Evolutionary conservation across 92 coral and sea anemone species (phyloP).

Genomic region (Isaurus tuberculatus): DNA sequence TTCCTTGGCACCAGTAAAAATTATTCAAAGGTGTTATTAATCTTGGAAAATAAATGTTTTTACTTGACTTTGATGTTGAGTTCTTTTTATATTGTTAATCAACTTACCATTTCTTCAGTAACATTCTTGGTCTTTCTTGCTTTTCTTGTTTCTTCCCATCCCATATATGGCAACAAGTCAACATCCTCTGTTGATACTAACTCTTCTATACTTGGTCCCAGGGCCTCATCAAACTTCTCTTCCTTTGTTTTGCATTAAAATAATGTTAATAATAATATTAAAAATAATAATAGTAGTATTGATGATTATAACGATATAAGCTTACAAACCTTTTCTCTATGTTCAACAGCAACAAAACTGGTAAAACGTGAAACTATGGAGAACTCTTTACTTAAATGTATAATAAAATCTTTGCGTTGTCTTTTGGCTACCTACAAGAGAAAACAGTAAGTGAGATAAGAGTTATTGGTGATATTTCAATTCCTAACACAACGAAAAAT

Average conservation of each 20-base stretch:
- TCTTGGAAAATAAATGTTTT: too few relatives aligned
- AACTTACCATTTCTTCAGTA: conserved; percentile 16
- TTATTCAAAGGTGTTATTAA: too few relatives aligned
- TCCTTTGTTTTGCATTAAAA: conserved; percentile 43
- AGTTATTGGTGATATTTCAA: neutral
- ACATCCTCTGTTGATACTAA: conserved; percentile 75
- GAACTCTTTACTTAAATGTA: conserved; percentile 85
- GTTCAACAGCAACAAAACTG: conserved; percentile 96
- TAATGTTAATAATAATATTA: neutral
- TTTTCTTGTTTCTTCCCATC: conserved; percentile 71
- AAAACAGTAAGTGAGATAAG: neutral
- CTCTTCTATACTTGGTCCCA: conserved; percentile 77
- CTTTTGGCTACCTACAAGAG: conserved; percentile 75
- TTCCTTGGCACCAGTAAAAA: too few relatives aligned
- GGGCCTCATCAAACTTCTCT: conserved; percentile 74
- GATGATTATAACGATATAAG: too few relatives aligned
- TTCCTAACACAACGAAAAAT: too few relatives aligned
- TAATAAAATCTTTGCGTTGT: conserved; percentile 84
- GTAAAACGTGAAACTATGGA: conserved; percentile 94
- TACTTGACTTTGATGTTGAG: too few relatives aligned
- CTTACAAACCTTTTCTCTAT: conserved; percentile 83
- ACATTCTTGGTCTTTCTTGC: neutral
- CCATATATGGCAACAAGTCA: conserved; percentile 85
- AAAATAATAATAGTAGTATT: too few relatives aligned
- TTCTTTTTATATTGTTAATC: neutral